phyloP scores from a whole-genome alignment of 2,888 invertebrate species.

The Dendrolimus pini region DNA sequence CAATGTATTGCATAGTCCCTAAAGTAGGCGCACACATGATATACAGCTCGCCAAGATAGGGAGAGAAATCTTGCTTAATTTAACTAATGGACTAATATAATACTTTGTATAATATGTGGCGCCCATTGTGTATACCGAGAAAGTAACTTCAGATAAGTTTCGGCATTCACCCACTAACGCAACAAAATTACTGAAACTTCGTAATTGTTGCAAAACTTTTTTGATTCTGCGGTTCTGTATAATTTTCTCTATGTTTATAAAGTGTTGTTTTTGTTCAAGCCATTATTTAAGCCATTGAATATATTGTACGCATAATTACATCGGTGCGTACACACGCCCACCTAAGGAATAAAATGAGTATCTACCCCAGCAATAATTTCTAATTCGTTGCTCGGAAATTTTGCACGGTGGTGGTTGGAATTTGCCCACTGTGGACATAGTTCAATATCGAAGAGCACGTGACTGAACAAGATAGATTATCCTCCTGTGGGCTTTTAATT shows the following conservation, averaged over 20 bases:
- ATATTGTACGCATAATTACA: background rate
- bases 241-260: constrained; percentile 13
- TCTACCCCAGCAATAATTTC: constrained; percentile 25
- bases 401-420: constrained; percentile 27
- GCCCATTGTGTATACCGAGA: constrained; percentile 25
- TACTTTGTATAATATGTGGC: constrained; percentile 33
- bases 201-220: constrained; percentile 30
- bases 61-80: constrained; percentile 69
- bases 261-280: background rate
- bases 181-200: constrained; percentile 32
- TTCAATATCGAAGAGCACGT: constrained; percentile 50
- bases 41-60: constrained; percentile 60
- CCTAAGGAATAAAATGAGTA: constrained; percentile 5
- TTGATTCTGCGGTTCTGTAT: constrained; percentile 22
- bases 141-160: constrained; percentile 27
- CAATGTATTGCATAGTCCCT: constrained; percentile 62
- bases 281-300: background rate
- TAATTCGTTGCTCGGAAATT: constrained; percentile 27
- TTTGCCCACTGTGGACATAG: constrained; percentile 28
- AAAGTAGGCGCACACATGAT: constrained; percentile 52
- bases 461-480: constrained; percentile 45
- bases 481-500: constrained; percentile 32
- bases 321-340: constrained; percentile 6
- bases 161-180: constrained; percentile 12
- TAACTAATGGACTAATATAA: constrained; percentile 67